phyloP scores from a whole-genome alignment of 2,797 vertebrate species.

The Hoplostethus mediterraneus region DNA sequence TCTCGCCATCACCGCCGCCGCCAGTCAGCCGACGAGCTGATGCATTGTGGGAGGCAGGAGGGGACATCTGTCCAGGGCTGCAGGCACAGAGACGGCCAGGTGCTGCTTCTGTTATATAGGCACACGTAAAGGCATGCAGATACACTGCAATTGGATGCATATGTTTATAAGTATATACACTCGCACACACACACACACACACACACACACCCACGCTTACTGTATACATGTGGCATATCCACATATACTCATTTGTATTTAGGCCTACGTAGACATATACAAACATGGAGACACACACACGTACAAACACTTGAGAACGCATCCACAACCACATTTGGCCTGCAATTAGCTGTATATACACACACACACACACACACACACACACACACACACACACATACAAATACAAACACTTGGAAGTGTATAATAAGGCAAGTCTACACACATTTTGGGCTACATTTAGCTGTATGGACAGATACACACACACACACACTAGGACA shows the following conservation, averaged over 20 bases:
- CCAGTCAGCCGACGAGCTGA: conserved; percentile 45
- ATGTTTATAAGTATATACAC: background rate
- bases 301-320: background rate
- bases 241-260: background rate
- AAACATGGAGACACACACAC: background rate
- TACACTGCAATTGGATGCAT: background rate
- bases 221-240: background rate
- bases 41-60: conserved; percentile 58
- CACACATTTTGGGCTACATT: background rate
- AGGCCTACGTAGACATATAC: background rate
- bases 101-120: conserved; percentile 26
- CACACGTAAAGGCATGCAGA: background rate
- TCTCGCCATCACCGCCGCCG: conserved; percentile 46
- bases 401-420: background rate
- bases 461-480: no score
- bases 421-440: background rate
- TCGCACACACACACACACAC: background rate
- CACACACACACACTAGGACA: background rate
- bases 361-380: background rate
- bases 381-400: background rate
- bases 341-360: background rate
- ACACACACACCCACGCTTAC: conserved; percentile 4
- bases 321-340: background rate
- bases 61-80: conserved; percentile 38
- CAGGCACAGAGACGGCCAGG: conserved; percentile 23